These are phyloP conservation scores for Graphium colonna DNA, from an alignment of 2,888 invertebrate genomes.

Conservation along the genomic window DNA sequence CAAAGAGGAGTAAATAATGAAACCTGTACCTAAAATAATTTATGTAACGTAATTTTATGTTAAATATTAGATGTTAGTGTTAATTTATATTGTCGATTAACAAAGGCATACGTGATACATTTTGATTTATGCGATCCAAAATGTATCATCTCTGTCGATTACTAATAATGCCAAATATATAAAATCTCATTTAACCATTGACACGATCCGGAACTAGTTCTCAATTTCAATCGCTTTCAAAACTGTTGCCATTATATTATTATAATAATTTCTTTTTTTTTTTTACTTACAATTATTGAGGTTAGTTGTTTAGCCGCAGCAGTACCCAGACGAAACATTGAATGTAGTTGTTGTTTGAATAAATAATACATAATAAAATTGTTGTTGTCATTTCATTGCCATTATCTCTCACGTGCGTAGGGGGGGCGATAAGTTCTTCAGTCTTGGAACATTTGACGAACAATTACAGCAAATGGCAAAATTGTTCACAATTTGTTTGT, in stretches of 20 bases:
- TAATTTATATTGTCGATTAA: conserved; percentile 52
- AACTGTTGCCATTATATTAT: conserved; percentile 21
- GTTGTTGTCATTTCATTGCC: conserved; percentile 21
- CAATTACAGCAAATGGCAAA: background rate
- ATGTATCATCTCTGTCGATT: conserved; percentile 18
- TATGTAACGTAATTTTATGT: conserved; percentile 51
- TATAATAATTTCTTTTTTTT: too few species aligned
- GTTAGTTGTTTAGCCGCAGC: conserved; percentile 29
- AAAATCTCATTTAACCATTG: conserved; percentile 6
- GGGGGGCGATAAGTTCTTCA: background rate
- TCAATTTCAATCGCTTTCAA: conserved; percentile 24
- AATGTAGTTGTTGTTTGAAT: conserved; percentile 49
- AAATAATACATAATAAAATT: conserved; percentile 37
- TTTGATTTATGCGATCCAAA: conserved; percentile 19
- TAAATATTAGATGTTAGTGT: conserved; percentile 50
- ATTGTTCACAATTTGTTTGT: background rate
- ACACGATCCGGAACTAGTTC: conserved; percentile 1
- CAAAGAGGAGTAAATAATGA: conserved; percentile 22
- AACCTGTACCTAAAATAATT: conserved; percentile 47
- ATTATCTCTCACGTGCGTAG: conserved; percentile 8
- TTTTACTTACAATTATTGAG: conserved; percentile 18
- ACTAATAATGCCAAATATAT: conserved; percentile 22
- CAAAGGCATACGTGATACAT: conserved; percentile 27
- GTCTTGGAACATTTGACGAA: background rate
- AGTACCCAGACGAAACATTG: conserved; percentile 37